A percentile compares a stretch with the other conserved stretches of the same genome.
Conservation (phyloP, 2,888 invertebrate genomes). For the Junonia oenone region DNA sequence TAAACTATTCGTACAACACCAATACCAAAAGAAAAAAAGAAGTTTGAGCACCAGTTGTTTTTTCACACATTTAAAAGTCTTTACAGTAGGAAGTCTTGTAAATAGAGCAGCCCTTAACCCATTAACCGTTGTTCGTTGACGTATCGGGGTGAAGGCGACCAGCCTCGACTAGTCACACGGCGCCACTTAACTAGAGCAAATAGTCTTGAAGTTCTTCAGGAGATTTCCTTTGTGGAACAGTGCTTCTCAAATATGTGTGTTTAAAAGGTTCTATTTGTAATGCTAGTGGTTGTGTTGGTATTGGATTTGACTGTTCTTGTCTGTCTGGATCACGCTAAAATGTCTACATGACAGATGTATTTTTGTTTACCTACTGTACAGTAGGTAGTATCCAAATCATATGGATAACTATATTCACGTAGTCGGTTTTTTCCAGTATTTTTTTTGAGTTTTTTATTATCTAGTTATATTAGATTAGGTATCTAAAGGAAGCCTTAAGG, state of each 20-base stretch:
- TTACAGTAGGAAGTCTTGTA: slow-evolving; percentile 2
- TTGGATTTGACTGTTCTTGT: too few relatives aligned
- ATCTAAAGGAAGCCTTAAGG: too few relatives aligned
- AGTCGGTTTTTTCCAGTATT: too few relatives aligned
- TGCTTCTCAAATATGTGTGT: background rate
- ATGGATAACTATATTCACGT: too few relatives aligned
- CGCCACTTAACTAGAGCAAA: slow-evolving; percentile 3
- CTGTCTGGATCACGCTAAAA: too few relatives aligned
- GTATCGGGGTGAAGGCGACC: slow-evolving; percentile 23
- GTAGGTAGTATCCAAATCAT: too few relatives aligned
- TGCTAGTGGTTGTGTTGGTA: background rate
- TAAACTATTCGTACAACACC: background rate
- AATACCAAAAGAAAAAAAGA: background rate
- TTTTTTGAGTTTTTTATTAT: too few relatives aligned
- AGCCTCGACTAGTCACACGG: background rate
- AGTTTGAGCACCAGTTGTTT: background rate
- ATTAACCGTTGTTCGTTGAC: slow-evolving; percentile 17
- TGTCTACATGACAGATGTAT: too few relatives aligned
- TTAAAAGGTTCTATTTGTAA: background rate
- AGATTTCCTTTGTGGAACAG: slow-evolving; percentile 1
- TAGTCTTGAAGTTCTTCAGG: background rate
- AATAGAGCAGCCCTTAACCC: slow-evolving; percentile 18
- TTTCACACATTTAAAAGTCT: background rate
- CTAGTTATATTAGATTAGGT: too few relatives aligned
- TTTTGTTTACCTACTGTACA: too few relatives aligned